Conservation (phyloP, 1,140 invertebrate genomes). For the Rhagoletis pomonella region DNA sequence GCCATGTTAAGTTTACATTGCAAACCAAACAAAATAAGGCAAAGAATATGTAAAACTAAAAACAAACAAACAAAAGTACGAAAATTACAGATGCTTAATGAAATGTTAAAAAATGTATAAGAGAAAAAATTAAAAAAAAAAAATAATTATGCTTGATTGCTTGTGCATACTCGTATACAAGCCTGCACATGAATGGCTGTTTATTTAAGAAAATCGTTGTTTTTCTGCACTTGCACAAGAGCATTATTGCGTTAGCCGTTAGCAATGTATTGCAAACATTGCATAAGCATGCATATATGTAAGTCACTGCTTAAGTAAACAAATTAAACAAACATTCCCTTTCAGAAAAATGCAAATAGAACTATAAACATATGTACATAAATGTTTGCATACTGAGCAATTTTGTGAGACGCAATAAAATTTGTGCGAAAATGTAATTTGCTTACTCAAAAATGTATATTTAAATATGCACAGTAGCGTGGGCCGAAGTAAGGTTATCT, state of each 20-base stretch:
- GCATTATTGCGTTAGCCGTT: not conserved
- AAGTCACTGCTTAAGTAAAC: slow-evolving; percentile 16
- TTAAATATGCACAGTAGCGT: not conserved
- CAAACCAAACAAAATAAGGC: not conserved
- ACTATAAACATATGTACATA: too few species aligned
- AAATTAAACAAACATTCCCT: slow-evolving; percentile 6
- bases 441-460: not conserved
- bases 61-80: not conserved
- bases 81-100: not conserved
- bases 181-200: too few species aligned
- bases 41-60: not conserved
- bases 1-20: not conserved
- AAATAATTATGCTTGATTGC: slow-evolving; percentile 18
- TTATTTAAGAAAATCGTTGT: too few species aligned
- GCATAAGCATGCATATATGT: not conserved
- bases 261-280: too few species aligned
- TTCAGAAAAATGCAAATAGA: not conserved
- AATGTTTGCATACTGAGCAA: not conserved
- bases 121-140: not conserved
- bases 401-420: not conserved
- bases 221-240: not conserved
- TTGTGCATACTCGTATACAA: too few species aligned
- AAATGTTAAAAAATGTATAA: not conserved
- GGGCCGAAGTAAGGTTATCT: too few species aligned
- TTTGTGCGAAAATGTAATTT: not conserved